These are phyloP conservation scores for Archips crataeganus DNA, from an alignment of 2,888 invertebrate genomes.

Conservation along the genomic window DNA sequence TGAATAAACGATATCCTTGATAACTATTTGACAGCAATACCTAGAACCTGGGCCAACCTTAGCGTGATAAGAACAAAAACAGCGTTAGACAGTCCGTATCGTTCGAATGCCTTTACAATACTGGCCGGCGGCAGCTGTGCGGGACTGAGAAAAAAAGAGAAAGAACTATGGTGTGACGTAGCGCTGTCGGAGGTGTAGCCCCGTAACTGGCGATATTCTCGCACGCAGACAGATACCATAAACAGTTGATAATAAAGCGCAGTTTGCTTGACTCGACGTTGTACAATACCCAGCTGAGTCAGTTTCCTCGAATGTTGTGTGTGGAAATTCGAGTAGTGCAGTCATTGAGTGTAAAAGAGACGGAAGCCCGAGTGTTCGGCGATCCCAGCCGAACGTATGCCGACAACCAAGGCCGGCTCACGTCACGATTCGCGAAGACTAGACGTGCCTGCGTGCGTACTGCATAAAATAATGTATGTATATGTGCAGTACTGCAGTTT, in stretches of 20 bases:
- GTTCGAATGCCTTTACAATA: slow-evolving; percentile 74
- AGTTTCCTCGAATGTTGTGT: slow-evolving; percentile 76
- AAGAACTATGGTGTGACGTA: slow-evolving; percentile 74
- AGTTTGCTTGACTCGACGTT: slow-evolving; percentile 52
- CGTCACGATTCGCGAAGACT: slow-evolving; percentile 80
- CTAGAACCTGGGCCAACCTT: slow-evolving; percentile 59
- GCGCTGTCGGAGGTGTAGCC: slow-evolving; percentile 54
- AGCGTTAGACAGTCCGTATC: slow-evolving; percentile 66
- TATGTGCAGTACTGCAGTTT: slow-evolving; percentile 61
- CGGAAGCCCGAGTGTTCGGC: slow-evolving; percentile 59
- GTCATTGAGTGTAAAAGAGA: slow-evolving; percentile 77
- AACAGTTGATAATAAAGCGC: slow-evolving; percentile 55
- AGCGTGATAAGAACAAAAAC: slow-evolving; percentile 50
- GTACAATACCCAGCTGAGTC: slow-evolving; percentile 68
- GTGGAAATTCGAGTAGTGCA: slow-evolving; percentile 76
- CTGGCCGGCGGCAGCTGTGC: slow-evolving; percentile 79
- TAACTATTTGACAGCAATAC: slow-evolving; percentile 65
- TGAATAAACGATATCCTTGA: slow-evolving; percentile 55
- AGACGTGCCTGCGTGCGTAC: slow-evolving; percentile 69
- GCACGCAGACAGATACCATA: slow-evolving; percentile 56
- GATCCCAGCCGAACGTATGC: slow-evolving; percentile 67
- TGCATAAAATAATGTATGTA: slow-evolving; percentile 48
- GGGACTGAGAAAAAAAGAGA: slow-evolving; percentile 78
- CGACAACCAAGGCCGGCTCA: slow-evolving; percentile 81
- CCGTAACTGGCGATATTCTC: slow-evolving; percentile 54